Evolutionary conservation across 2,797 vertebrate species (phyloP).

Genomic region (Hipposideros larvatus): DNA sequence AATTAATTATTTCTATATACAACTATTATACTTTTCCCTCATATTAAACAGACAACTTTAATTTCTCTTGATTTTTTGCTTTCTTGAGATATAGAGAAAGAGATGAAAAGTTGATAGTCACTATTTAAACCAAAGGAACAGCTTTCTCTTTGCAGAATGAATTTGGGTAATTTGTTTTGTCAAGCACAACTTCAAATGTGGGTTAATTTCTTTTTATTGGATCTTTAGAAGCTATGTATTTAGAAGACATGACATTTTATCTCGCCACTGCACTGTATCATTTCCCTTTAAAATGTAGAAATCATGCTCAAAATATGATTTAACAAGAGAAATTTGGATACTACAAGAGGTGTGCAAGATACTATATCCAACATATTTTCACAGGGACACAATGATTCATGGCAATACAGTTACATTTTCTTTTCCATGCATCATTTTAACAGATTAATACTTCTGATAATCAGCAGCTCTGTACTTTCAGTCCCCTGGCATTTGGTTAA

Average conservation of each 20-base stretch:
- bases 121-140: constrained; percentile 66
- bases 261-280: constrained; percentile 75
- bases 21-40: constrained; percentile 75
- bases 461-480: constrained; percentile 18
- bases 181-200: constrained; percentile 81
- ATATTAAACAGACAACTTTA: constrained; percentile 74
- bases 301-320: constrained; percentile 77
- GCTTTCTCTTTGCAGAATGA: constrained; percentile 72
- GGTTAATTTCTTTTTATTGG: constrained; percentile 81
- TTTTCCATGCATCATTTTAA: constrained; percentile 66
- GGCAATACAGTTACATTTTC: constrained; percentile 62
- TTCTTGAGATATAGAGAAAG: background rate
- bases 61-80: constrained; percentile 49
- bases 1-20: constrained; percentile 76
- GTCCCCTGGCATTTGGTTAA: background rate
- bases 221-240: constrained; percentile 82
- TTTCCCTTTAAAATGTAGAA: constrained; percentile 83
- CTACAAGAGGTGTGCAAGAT: constrained; percentile 65
- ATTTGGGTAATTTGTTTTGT: constrained; percentile 80
- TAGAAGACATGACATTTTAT: constrained; percentile 82
- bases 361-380: constrained; percentile 62
- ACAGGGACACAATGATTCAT: constrained; percentile 62
- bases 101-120: background rate
- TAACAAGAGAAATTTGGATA: constrained; percentile 81
- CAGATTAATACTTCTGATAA: constrained; percentile 71